These are phyloP conservation scores for Campoletis sonorensis DNA, from an alignment of 1,140 invertebrate species.

Conservation along the genomic window DNA sequence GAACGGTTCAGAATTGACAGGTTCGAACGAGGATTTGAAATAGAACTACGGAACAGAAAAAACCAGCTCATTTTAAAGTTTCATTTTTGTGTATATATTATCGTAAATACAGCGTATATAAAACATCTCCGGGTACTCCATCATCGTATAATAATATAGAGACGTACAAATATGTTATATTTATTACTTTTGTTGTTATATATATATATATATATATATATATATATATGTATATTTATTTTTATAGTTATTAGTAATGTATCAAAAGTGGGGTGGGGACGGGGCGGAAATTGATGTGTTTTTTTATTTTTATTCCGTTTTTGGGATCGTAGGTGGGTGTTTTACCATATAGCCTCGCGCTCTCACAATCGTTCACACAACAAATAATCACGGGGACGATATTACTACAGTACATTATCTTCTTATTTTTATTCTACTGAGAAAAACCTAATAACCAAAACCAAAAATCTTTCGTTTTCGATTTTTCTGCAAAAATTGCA, in stretches of 20 bases:
- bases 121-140: slow-evolving; percentile 60
- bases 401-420: background rate
- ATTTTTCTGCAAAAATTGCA: background rate
- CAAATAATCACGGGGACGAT: background rate
- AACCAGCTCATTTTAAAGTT: slow-evolving; percentile 27
- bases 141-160: slow-evolving; percentile 59
- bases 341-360: slow-evolving; percentile 25
- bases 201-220: too few relatives aligned
- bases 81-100: slow-evolving; percentile 56
- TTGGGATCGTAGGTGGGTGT: background rate
- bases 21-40: background rate
- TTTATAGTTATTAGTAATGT: slow-evolving; percentile 44
- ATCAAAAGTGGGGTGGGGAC: slow-evolving; percentile 57
- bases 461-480: background rate
- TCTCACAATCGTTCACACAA: background rate
- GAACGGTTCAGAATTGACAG: too few relatives aligned
- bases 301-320: background rate
- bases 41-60: background rate
- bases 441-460: background rate
- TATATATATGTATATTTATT: background rate
- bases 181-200: background rate
- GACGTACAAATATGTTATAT: slow-evolving; percentile 48
- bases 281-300: background rate
- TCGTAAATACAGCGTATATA: slow-evolving; percentile 68
- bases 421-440: background rate